These are phyloP conservation scores for Alouatta palliata DNA, from an alignment of 2,113 vertebrate genomes.

Conservation along the genomic window DNA sequence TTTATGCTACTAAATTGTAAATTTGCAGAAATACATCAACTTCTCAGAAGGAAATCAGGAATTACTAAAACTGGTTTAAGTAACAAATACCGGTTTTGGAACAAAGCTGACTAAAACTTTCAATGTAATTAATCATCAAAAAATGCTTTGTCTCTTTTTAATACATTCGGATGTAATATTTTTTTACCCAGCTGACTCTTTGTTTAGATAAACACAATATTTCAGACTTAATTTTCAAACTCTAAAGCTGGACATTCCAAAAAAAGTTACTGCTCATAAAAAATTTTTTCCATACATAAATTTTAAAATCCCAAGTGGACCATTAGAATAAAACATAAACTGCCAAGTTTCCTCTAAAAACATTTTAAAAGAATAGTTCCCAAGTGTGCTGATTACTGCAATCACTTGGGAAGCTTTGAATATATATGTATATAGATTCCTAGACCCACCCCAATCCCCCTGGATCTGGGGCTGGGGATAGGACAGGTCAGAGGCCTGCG, in stretches of 20 bases:
- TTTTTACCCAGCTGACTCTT: background rate
- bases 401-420: background rate
- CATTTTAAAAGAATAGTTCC: background rate
- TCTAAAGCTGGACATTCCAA: conserved; percentile 6
- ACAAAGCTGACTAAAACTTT: background rate
- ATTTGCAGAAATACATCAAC: background rate
- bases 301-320: conserved; percentile 31
- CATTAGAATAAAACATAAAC: conserved; percentile 4
- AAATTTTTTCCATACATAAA: background rate
- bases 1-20: background rate
- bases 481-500: background rate
- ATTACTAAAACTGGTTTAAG: background rate
- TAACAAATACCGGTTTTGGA: background rate
- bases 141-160: background rate
- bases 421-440: background rate
- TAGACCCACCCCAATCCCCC: background rate
- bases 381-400: background rate
- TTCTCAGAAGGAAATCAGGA: conserved; percentile 4
- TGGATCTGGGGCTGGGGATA: background rate
- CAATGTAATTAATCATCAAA: background rate
- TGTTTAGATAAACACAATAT: background rate
- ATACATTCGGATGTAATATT: background rate
- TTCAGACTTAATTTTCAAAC: background rate
- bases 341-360: conserved; percentile 20
- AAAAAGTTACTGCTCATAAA: conserved; percentile 11